phyloP scores from a whole-genome alignment of 2,888 invertebrate genomes.

The Scaptomyza reducta region DNA sequence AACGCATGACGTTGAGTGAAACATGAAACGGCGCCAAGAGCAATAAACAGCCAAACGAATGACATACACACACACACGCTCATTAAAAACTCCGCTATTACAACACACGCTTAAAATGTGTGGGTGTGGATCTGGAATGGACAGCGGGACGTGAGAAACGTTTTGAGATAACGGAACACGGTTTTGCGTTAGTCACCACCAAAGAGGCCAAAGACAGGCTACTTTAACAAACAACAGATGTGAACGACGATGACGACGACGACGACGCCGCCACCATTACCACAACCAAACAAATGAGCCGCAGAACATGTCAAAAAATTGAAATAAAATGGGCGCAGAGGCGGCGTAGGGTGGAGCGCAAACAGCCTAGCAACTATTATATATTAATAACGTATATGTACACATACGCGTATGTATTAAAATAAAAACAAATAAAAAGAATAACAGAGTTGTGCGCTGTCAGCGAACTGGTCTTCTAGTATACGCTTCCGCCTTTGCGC shows the following conservation, averaged over 20 bases:
- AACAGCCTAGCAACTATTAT: slow-evolving; percentile 46
- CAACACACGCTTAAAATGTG: slow-evolving; percentile 42
- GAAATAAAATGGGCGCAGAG: slow-evolving; percentile 22
- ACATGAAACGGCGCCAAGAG: slow-evolving; percentile 58
- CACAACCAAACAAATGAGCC: slow-evolving; percentile 46
- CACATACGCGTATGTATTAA: slow-evolving; percentile 14
- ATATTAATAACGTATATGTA: neutral
- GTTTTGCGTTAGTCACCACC: slow-evolving; percentile 70
- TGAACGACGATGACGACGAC: slow-evolving; percentile 30
- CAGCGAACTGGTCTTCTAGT: slow-evolving; percentile 53
- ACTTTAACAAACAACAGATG: slow-evolving; percentile 62
- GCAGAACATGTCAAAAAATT: slow-evolving; percentile 41
- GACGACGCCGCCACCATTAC: neutral
- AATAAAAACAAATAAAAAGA: slow-evolving; percentile 43
- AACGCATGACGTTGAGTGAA: slow-evolving; percentile 57
- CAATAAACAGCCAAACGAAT: slow-evolving; percentile 27
- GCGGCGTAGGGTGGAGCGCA: slow-evolving; percentile 21
- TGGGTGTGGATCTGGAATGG: slow-evolving; percentile 44
- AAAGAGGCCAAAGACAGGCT: slow-evolving; percentile 37
- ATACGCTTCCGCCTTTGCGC: slow-evolving; percentile 61
- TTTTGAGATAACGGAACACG: slow-evolving; percentile 74
- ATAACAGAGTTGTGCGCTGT: slow-evolving; percentile 36
- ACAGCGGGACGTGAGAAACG: slow-evolving; percentile 63
- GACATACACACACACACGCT: slow-evolving; percentile 21
- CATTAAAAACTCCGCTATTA: slow-evolving; percentile 43